Conservation (phyloP, 2,113 vertebrate species). For the Urocitellus parryii region DNA sequence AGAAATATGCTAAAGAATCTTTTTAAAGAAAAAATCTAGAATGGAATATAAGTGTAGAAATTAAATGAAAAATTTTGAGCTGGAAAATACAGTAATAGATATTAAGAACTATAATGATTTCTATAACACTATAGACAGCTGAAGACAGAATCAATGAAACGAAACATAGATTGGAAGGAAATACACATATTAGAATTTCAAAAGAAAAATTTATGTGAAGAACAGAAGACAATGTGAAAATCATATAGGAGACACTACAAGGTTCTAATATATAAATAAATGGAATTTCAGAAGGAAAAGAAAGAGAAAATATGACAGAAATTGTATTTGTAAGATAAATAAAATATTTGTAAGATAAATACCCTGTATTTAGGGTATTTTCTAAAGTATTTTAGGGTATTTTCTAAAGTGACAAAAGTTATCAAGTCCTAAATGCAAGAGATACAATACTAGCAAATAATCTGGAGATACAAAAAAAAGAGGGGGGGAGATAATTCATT, state of each 20-base stretch:
- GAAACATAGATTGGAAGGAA: not conserved
- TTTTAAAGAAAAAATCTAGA: not conserved
- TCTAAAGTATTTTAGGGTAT: not conserved
- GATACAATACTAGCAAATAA: not conserved
- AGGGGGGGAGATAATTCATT: not conserved
- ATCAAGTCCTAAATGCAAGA: conserved; percentile 21
- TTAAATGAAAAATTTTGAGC: not conserved
- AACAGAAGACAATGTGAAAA: not conserved
- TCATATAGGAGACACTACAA: not conserved
- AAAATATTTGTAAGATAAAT: too few relatives aligned
- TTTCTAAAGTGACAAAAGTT: not conserved
- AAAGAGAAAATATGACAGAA: not conserved
- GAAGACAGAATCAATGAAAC: conserved; percentile 15
- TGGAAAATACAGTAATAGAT: not conserved
- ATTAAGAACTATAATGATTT: not conserved
- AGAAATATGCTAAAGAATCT: not conserved
- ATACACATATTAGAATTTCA: not conserved
- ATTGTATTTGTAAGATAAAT: not conserved
- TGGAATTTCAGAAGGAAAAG: not conserved
- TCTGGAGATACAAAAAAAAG: not conserved
- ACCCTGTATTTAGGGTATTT: too few relatives aligned
- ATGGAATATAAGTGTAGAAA: not conserved
- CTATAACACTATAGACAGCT: not conserved
- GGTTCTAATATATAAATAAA: not conserved
- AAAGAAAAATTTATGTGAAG: not conserved